Evolutionary conservation across 2,113 vertebrate species (phyloP).

Genomic region (Gavia stellata): DNA sequence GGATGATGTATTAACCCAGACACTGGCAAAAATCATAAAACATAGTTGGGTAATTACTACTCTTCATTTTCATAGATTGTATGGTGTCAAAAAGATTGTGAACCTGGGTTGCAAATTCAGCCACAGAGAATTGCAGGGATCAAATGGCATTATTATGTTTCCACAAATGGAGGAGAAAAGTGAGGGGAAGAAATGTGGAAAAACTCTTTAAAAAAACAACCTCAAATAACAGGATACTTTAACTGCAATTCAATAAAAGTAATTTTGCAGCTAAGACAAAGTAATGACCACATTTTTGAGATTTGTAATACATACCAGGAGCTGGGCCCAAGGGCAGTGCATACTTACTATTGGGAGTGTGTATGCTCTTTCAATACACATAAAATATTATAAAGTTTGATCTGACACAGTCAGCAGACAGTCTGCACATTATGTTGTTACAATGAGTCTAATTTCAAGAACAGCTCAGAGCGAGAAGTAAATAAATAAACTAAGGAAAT

Average conservation of each 20-base stretch:
- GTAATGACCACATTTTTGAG: constrained; percentile 40
- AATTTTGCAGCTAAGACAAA: constrained; percentile 45
- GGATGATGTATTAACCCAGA: not conserved
- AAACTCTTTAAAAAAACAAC: not conserved
- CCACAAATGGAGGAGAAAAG: not conserved
- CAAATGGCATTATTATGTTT: not conserved
- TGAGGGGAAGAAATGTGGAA: not conserved
- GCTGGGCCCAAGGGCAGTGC: not conserved
- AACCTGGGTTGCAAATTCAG: not conserved
- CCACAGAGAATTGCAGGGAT: not conserved
- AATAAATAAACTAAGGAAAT: constrained; percentile 49
- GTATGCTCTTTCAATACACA: constrained; percentile 7
- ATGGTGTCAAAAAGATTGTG: not conserved
- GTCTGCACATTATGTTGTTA: not conserved
- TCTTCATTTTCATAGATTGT: not conserved
- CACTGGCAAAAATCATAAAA: not conserved
- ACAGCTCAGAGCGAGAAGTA: not conserved
- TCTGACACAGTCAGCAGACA: not conserved
- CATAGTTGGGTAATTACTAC: not conserved
- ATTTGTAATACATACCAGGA: constrained; percentile 1
- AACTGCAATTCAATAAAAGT: constrained; percentile 33
- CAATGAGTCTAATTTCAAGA: constrained; percentile 15
- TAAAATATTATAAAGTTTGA: not conserved
- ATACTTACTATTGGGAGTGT: not conserved
- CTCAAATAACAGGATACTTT: not conserved